Percentiles rank a stretch among this genome's conserved stretches.
These are phyloP conservation scores for Spisula solida DNA, from an alignment of 2,888 invertebrate species.

Conservation along the genomic window DNA sequence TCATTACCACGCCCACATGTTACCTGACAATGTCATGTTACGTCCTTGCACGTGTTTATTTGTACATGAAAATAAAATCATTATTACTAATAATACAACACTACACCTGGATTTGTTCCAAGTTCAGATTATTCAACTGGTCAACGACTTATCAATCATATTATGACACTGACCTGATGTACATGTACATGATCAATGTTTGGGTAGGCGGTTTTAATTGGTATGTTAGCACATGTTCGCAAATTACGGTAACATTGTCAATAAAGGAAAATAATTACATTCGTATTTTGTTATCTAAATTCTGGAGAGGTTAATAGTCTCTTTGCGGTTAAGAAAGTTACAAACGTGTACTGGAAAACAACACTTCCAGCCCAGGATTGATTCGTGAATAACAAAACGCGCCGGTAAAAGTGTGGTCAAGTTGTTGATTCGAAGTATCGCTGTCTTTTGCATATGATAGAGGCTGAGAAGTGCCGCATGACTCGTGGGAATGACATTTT, in stretches of 20 bases:
- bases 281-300: neutral
- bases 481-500: neutral
- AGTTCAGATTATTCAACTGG: constrained; percentile 4
- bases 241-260: neutral
- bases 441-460: too few relatives aligned
- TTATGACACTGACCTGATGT: neutral
- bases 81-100: neutral
- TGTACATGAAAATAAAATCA: neutral
- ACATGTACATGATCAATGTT: neutral
- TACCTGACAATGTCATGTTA: constrained; percentile 16
- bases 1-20: neutral
- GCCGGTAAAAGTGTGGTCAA: too few relatives aligned
- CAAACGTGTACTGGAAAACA: neutral
- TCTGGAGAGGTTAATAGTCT: neutral
- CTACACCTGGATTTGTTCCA: neutral
- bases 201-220: neutral
- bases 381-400: too few relatives aligned
- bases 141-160: constrained; percentile 17
- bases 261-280: neutral
- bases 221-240: neutral
- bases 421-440: neutral
- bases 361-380: neutral
- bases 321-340: neutral
- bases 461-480: neutral
- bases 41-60: neutral